Base-by-base conservation (phyloP, 2,888 invertebrate genomes). In the Mesorhabditis spiculigera region DNA sequence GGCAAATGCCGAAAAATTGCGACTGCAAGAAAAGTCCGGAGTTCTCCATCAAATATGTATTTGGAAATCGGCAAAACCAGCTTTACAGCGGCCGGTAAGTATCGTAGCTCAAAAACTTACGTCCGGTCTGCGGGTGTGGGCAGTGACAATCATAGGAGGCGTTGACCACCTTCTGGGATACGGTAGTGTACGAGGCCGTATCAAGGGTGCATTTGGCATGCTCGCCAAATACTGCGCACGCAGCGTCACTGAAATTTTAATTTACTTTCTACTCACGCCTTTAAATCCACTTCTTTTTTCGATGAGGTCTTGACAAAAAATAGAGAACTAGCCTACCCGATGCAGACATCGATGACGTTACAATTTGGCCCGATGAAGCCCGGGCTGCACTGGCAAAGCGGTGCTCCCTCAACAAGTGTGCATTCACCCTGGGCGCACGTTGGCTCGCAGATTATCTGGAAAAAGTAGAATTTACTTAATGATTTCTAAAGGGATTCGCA, bases 301-400 rank as follows among this genome's bases (percentile, higher is more conserved):
- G 28, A 28, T 28, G 28, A 28, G 28, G 28, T 28, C 28, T 28
- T 28, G 28, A 28, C 28, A 28, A 28, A 28, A 28, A 28, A 28
- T 28, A 68, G 61, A 63, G 64, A 50, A 61, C 65, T 67, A 62
- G 66, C 78, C 69, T 69, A 83, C 83, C 79, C 78, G 5, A 79
- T 71, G 71, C 83, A 83, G 43, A 79, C 76, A 74, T 83, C 83
- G 45, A 80, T 74, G 62, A 82, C 76, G 68, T 84, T 84, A 73
- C 83, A 83, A 71, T 83, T 84, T 69, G 75, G 71, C 42, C 83
- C 83, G 63, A 80, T 78, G 75, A 84, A 83, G 61, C 83, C 83
- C 67, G 81, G 78, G 42, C 78, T 72, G 68, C 83, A 83, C 64
- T 75, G 58, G 67, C 78, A 78, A 16, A 76, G 62, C 5, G 74